A percentile compares a stretch with the other conserved stretches of the same genome.
phyloP scores from a whole-genome alignment of 2,888 invertebrate genomes.

The Notocelia uddmanniana region DNA sequence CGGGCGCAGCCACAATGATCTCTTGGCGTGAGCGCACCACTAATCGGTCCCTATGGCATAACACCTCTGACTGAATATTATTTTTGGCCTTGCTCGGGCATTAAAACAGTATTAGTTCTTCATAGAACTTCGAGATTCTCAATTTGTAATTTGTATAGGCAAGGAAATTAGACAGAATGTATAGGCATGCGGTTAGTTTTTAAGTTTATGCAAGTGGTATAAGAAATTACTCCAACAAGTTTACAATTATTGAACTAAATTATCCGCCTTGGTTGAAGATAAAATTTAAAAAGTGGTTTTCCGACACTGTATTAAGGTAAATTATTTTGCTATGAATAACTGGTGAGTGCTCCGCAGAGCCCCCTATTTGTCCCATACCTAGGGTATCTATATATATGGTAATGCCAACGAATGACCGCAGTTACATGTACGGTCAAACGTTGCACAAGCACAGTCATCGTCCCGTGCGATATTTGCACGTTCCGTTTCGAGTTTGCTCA shows the following conservation, averaged over 20 bases:
- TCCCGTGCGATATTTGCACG: conserved; percentile 57
- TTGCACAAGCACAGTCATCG: conserved; percentile 54
- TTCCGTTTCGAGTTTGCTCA: conserved; percentile 69
- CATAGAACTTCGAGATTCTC: background rate
- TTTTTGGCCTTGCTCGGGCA: background rate
- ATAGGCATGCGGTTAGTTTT: too few relatives aligned
- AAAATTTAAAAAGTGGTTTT: too few relatives aligned
- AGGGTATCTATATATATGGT: too few relatives aligned
- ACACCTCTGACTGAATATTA: conserved; percentile 30
- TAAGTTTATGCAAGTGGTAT: too few relatives aligned
- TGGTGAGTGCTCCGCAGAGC: too few relatives aligned
- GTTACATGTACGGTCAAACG: conserved; percentile 44
- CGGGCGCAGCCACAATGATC: conserved; percentile 50
- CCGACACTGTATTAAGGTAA: too few relatives aligned
- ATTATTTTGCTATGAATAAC: too few relatives aligned
- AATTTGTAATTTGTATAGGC: background rate
- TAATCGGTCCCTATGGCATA: conserved; percentile 49
- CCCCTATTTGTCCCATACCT: too few relatives aligned
- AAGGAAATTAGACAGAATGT: too few relatives aligned
- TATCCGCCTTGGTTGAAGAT: too few relatives aligned
- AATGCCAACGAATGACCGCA: background rate
- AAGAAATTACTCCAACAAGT: too few relatives aligned
- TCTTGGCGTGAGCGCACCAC: conserved; percentile 49
- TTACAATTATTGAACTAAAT: too few relatives aligned
- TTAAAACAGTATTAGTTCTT: background rate